phyloP scores from a whole-genome alignment of 2,113 vertebrate species.

The Puntigrus tetrazona region DNA sequence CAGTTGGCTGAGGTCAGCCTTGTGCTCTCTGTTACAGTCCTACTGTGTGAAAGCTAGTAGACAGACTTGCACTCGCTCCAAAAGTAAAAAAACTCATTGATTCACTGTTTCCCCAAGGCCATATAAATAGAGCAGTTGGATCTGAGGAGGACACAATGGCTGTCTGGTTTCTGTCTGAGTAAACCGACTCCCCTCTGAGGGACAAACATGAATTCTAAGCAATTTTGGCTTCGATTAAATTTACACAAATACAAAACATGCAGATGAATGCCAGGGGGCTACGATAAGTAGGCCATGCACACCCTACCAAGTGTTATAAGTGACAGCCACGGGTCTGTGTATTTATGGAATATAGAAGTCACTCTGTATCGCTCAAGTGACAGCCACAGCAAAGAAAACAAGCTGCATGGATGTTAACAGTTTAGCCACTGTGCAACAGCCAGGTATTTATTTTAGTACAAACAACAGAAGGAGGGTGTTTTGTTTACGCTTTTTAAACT shows the following conservation, averaged over 20 bases:
- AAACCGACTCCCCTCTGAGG: background rate
- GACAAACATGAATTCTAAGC: background rate
- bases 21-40: background rate
- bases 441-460: background rate
- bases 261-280: background rate
- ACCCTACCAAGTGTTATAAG: background rate
- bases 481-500: background rate
- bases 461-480: background rate
- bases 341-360: background rate
- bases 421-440: background rate
- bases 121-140: conserved; percentile 6
- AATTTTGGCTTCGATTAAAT: background rate
- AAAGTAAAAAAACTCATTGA: background rate
- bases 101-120: background rate
- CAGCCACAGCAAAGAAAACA: background rate
- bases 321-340: background rate
- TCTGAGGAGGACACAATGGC: background rate
- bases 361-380: background rate
- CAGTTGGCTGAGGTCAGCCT: background rate
- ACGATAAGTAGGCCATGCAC: background rate
- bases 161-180: background rate
- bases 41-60: background rate
- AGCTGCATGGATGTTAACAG: background rate
- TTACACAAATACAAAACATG: background rate
- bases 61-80: background rate